Evolutionary conservation across 2,797 vertebrate genomes (phyloP).

Genomic region (Decapterus maruadsi): DNA sequence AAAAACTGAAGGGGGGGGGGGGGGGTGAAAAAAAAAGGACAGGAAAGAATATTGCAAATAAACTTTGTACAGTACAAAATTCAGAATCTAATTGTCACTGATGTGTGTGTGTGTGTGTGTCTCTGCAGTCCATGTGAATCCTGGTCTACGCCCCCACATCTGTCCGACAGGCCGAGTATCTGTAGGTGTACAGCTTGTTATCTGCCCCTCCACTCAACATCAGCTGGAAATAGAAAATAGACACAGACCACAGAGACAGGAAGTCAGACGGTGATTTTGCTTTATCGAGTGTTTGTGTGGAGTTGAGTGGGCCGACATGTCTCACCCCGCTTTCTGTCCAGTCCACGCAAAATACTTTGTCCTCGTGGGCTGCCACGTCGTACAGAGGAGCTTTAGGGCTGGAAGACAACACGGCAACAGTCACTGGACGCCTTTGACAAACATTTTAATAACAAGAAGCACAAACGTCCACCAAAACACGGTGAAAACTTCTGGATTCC

Average conservation of each 20-base stretch:
- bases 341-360: conserved; percentile 96
- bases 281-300: too few relatives aligned
- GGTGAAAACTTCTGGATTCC: too few relatives aligned
- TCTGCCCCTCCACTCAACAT: conserved; percentile 97
- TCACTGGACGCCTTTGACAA: background rate
- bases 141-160: conserved; percentile 89
- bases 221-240: conserved; percentile 79
- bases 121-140: background rate
- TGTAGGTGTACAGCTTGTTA: conserved; percentile 97
- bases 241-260: conserved; percentile 28
- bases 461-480: too few relatives aligned
- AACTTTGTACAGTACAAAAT: conserved; percentile 15
- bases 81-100: background rate
- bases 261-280: background rate
- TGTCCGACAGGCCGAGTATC: conserved; percentile 87
- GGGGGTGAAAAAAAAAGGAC: conserved; percentile 13
- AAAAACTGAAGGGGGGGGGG: conserved; percentile 25
- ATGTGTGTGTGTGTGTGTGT: conserved; percentile 7
- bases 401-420: conserved; percentile 14
- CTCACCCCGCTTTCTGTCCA: conserved; percentile 97
- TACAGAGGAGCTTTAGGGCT: conserved; percentile 98
- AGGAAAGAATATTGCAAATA: background rate
- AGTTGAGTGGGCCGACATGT: background rate
- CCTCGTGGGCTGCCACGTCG: conserved; percentile 95
- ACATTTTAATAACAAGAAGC: too few relatives aligned